Percentiles rank a stretch among this genome's conserved stretches.
phyloP scores from a whole-genome alignment of 2,797 vertebrate genomes.

The Gymnothorax javanicus region DNA sequence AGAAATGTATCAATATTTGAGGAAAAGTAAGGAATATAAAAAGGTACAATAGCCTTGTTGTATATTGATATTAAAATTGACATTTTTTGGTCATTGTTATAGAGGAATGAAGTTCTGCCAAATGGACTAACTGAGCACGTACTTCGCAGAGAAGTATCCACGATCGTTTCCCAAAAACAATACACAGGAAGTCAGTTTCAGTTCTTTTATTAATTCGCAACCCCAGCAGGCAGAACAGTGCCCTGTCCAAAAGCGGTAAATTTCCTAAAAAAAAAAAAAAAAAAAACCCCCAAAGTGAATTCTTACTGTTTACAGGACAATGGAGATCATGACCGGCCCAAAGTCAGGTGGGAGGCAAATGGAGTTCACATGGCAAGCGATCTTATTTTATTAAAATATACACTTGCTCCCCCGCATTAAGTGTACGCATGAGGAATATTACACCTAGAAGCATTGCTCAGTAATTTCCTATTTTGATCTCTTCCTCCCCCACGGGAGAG shows the following conservation, averaged over 20 bases:
- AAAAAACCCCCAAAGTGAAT: not conserved
- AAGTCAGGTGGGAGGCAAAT: not conserved
- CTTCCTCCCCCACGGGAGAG: not conserved
- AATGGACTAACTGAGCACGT: not conserved
- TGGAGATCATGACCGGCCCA: not conserved
- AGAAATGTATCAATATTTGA: too few relatives aligned
- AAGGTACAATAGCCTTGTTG: too few relatives aligned
- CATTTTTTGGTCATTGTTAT: too few relatives aligned
- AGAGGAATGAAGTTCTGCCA: too few relatives aligned
- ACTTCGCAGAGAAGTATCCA: not conserved
- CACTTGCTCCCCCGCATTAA: not conserved
- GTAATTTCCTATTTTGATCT: not conserved
- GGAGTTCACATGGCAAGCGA: not conserved
- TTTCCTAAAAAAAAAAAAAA: not conserved
- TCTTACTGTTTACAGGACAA: conserved; percentile 4
- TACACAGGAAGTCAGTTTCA: not conserved
- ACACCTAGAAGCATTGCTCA: not conserved
- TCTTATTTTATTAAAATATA: not conserved
- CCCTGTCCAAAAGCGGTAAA: not conserved
- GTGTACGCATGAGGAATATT: not conserved
- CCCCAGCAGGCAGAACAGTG: not conserved
- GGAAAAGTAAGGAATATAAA: too few relatives aligned
- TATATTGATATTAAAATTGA: too few relatives aligned
- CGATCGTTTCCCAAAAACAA: not conserved
- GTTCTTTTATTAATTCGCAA: not conserved